A percentile compares a stretch with the other conserved stretches of the same genome.
Evolutionary conservation across 2,797 vertebrate genomes (phyloP).

Genomic region (Sebastes hubbsi): DNA sequence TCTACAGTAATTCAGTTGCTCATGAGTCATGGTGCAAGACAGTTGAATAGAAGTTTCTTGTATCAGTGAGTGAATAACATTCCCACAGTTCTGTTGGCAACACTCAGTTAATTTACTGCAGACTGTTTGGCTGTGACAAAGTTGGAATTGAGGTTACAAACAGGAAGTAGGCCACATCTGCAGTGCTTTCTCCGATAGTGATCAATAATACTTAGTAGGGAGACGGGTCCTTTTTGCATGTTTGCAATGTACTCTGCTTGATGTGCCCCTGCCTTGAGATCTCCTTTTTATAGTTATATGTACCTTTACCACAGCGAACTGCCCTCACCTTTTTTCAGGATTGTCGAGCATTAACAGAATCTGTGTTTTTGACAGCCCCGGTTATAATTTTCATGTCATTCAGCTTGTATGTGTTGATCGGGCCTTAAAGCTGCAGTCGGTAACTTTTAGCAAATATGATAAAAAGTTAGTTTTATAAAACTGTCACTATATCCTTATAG

Average conservation of each 20-base stretch:
- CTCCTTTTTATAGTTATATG: background rate
- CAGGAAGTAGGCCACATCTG: constrained; percentile 16
- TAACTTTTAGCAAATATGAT: no score
- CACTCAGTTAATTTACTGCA: background rate
- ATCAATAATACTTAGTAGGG: background rate
- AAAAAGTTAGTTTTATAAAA: no score
- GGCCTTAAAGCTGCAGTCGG: background rate
- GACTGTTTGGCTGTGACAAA: constrained; percentile 16
- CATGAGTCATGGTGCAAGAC: constrained; percentile 16
- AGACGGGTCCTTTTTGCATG: background rate
- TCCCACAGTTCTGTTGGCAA: constrained; percentile 34
- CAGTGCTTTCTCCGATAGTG: background rate
- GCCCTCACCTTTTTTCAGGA: background rate
- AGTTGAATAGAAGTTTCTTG: constrained; percentile 22
- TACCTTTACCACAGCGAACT: background rate
- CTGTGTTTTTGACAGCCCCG: background rate
- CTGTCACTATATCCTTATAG: no score
- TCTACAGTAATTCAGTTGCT: background rate
- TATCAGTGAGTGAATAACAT: constrained; percentile 24
- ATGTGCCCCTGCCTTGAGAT: background rate
- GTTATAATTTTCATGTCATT: no score
- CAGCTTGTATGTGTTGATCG: background rate
- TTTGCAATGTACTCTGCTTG: background rate
- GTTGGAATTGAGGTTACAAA: background rate
- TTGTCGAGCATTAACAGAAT: background rate